Evolutionary conservation across 2,113 vertebrate genomes (phyloP).

Genomic region (Phaethornis superciliosus): DNA sequence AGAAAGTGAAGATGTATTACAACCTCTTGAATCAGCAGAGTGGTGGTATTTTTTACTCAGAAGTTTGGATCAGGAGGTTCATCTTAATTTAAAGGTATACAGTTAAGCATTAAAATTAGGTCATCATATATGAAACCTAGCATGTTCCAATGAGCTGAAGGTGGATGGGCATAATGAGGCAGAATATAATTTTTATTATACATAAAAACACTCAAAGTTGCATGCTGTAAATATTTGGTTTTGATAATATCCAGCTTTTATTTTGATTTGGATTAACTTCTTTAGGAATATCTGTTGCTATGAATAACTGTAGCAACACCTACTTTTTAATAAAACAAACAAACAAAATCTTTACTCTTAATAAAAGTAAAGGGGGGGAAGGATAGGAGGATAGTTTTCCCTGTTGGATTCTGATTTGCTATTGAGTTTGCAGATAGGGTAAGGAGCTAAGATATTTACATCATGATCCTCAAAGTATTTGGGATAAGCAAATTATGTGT

Average conservation of each 20-base stretch:
- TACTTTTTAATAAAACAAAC: not conserved
- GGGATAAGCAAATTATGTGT: not conserved
- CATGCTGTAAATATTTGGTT: not conserved
- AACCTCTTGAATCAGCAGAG: rapidly evolving
- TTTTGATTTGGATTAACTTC: not conserved
- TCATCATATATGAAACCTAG: not conserved
- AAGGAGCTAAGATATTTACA: not conserved
- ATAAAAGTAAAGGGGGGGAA: not conserved
- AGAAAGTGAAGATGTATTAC: not conserved
- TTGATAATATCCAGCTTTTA: not conserved
- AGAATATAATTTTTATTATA: not conserved
- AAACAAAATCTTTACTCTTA: not conserved
- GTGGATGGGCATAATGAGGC: not conserved
- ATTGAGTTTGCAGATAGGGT: not conserved
- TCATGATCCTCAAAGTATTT: not conserved
- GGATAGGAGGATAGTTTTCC: not conserved
- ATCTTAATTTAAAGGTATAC: not conserved
- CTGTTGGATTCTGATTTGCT: not conserved
- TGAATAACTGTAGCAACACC: not conserved
- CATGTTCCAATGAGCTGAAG: not conserved
- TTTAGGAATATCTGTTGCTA: not conserved
- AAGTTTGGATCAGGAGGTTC: not conserved
- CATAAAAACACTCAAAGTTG: not conserved
- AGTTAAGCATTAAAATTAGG: not conserved
- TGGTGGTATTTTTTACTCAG: not conserved